Conservation (phyloP, 1,140 invertebrate genomes). For the Acromyrmex echinatior region DNA sequence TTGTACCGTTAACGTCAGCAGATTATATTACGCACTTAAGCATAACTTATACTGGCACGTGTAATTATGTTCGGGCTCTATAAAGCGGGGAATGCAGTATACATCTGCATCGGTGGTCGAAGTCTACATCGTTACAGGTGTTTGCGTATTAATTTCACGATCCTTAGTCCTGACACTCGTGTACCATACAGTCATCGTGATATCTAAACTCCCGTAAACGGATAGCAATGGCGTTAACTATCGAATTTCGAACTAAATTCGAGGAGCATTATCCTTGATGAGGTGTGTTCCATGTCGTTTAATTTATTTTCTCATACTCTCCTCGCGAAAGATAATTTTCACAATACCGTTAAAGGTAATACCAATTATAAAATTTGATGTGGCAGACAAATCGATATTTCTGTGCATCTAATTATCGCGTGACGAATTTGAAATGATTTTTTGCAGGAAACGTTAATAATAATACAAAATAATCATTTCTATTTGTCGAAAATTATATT, state of each 20-base stretch:
- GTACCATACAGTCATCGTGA: neutral
- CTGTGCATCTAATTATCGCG: neutral
- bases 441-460: neutral
- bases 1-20: conserved; percentile 69
- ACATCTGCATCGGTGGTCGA: conserved; percentile 42
- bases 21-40: conserved; percentile 76
- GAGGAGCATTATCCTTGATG: neutral
- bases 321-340: neutral
- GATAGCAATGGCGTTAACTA: conserved; percentile 28
- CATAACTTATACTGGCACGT: conserved; percentile 71
- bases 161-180: conserved; percentile 8
- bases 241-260: conserved; percentile 54
- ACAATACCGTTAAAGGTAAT: neutral
- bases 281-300: neutral
- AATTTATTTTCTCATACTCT: neutral
- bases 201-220: conserved; percentile 30
- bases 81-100: conserved; percentile 34
- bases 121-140: conserved; percentile 58
- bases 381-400: neutral
- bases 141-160: conserved; percentile 67
- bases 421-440: neutral
- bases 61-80: conserved; percentile 69
- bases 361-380: neutral
- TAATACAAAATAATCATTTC: neutral
- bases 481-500: conserved; percentile 17